These are phyloP conservation scores for Galeopterus variegatus DNA, from an alignment of 2,113 vertebrate species.

Conservation along the genomic window DNA sequence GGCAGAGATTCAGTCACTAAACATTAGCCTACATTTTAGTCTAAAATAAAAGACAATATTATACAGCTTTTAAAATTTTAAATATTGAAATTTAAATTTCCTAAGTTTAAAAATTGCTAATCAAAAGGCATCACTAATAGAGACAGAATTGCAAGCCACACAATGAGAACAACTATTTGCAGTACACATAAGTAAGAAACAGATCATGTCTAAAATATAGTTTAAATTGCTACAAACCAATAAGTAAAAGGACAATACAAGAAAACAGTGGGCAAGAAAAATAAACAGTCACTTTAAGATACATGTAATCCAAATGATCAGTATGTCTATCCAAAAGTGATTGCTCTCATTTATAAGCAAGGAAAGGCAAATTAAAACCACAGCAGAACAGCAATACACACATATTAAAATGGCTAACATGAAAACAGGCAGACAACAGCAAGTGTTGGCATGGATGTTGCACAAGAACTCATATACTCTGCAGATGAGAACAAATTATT, in stretches of 20 bases:
- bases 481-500: not conserved
- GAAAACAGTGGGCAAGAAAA: not conserved
- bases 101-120: too few relatives aligned
- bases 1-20: not conserved
- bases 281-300: not conserved
- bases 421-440: not conserved
- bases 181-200: not conserved
- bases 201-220: not conserved
- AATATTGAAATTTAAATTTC: not conserved
- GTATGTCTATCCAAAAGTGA: not conserved
- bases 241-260: not conserved
- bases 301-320: not conserved
- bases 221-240: not conserved
- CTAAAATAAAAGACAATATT: not conserved
- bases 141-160: too few relatives aligned
- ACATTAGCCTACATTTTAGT: not conserved
- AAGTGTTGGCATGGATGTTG: rapidly evolving
- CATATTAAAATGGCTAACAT: not conserved
- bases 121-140: too few relatives aligned
- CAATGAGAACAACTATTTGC: too few relatives aligned
- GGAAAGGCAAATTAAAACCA: not conserved
- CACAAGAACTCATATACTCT: not conserved
- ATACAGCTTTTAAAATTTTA: not conserved
- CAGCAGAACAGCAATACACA: not conserved
- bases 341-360: not conserved